Evolutionary conservation across 2,113 vertebrate species (phyloP).

Genomic region (Aspiorhynchus laticeps): DNA sequence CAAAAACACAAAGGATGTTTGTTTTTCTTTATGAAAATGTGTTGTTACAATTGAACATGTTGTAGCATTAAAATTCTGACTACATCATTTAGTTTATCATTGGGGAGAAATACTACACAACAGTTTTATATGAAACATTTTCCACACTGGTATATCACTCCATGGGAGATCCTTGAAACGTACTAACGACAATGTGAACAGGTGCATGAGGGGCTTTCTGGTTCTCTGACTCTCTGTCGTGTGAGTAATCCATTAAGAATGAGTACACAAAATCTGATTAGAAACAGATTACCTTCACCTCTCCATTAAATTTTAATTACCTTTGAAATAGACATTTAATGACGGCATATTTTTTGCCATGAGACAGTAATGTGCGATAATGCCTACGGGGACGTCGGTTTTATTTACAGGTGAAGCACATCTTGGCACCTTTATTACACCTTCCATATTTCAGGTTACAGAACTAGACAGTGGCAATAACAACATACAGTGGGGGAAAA

Average conservation of each 20-base stretch:
- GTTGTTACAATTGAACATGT: not conserved
- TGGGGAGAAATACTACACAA: not conserved
- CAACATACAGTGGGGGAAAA: not conserved
- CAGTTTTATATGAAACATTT: not conserved
- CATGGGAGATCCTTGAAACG: not conserved
- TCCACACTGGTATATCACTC: not conserved
- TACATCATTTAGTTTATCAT: not conserved
- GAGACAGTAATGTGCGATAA: conserved; percentile 20
- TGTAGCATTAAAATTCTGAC: not conserved
- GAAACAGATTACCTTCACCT: conserved; percentile 15
- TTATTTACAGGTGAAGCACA: conserved; percentile 16
- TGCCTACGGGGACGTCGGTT: not conserved
- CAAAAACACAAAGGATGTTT: not conserved
- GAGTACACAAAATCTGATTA: conserved; percentile 31
- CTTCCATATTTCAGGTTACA: not conserved
- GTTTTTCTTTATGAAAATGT: not conserved
- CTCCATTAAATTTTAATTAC: conserved; percentile 30
- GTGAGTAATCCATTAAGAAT: not conserved
- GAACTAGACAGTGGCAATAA: conserved; percentile 17
- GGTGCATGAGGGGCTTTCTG: not conserved
- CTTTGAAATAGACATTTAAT: conserved; percentile 25
- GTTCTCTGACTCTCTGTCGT: not conserved
- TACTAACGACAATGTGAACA: not conserved
- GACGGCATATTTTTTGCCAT: not conserved
- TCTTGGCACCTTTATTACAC: conserved; percentile 30